Conservation (phyloP, 2,113 vertebrate species). For the Chaenogobius annularis region DNA sequence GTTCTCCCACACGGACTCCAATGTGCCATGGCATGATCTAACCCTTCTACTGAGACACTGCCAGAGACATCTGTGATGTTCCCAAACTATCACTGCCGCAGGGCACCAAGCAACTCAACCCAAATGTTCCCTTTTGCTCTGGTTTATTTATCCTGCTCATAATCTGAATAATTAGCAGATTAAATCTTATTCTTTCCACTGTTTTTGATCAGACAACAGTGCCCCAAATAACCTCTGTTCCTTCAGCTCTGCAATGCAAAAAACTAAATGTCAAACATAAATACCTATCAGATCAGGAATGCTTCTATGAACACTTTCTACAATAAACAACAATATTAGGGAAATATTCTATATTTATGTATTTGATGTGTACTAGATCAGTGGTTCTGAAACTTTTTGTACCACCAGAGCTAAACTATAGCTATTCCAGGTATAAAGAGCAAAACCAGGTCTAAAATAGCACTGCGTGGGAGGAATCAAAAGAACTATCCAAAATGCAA, state of each 20-base stretch:
- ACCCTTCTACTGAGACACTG: constrained; percentile 20
- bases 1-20: constrained; percentile 67
- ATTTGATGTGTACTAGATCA: no score
- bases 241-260: not conserved
- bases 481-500: no score
- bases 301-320: not conserved
- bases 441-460: no score
- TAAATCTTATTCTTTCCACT: constrained; percentile 44
- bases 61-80: constrained; percentile 45
- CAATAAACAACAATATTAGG: no score
- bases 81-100: constrained; percentile 39
- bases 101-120: constrained; percentile 51
- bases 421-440: no score
- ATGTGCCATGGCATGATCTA: constrained; percentile 67
- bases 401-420: no score
- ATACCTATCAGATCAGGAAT: not conserved
- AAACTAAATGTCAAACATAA: not conserved
- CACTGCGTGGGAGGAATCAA: no score
- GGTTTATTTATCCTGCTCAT: constrained; percentile 64
- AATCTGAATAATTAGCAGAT: constrained; percentile 74
- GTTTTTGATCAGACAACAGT: constrained; percentile 19
- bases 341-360: not conserved
- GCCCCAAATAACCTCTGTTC: not conserved
- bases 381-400: no score
- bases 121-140: constrained; percentile 70